These are phyloP conservation scores for Antennarius striatus DNA, from an alignment of 2,113 vertebrate species.

Conservation along the genomic window DNA sequence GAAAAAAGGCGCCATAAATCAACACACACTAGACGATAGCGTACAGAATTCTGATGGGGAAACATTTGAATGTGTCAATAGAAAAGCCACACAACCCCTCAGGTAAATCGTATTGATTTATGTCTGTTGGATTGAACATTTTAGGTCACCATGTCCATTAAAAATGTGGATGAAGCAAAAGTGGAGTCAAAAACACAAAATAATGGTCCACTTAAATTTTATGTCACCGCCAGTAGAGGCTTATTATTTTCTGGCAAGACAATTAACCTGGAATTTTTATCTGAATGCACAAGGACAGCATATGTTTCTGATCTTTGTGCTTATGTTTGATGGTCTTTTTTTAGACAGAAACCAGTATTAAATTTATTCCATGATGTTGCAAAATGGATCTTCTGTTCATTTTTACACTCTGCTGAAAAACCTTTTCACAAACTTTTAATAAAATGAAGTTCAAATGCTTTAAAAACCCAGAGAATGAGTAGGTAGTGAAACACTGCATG, in stretches of 20 bases:
- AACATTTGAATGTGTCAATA: slow-evolving; percentile 12
- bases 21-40: slow-evolving; percentile 44
- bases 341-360: not conserved
- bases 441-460: not conserved
- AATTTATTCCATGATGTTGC: too few species aligned
- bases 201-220: too few species aligned
- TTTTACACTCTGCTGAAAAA: slow-evolving; percentile 17
- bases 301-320: slow-evolving; percentile 15
- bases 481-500: slow-evolving; percentile 42
- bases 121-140: too few species aligned
- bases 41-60: slow-evolving; percentile 39
- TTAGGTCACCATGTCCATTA: too few species aligned
- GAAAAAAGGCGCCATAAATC: slow-evolving; percentile 29
- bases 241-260: too few species aligned
- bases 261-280: not conserved
- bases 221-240: too few species aligned
- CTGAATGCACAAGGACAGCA: slow-evolving; percentile 26
- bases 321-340: not conserved
- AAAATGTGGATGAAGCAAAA: too few species aligned
- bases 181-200: slow-evolving; percentile 5
- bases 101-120: too few species aligned
- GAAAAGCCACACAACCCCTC: too few species aligned
- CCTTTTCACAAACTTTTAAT: not conserved
- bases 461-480: slow-evolving; percentile 12
- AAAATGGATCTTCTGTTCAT: not conserved